These are phyloP conservation scores for Trididemnum nubilum DNA, from an alignment of 23 tunicate species.

Conservation along the genomic window DNA sequence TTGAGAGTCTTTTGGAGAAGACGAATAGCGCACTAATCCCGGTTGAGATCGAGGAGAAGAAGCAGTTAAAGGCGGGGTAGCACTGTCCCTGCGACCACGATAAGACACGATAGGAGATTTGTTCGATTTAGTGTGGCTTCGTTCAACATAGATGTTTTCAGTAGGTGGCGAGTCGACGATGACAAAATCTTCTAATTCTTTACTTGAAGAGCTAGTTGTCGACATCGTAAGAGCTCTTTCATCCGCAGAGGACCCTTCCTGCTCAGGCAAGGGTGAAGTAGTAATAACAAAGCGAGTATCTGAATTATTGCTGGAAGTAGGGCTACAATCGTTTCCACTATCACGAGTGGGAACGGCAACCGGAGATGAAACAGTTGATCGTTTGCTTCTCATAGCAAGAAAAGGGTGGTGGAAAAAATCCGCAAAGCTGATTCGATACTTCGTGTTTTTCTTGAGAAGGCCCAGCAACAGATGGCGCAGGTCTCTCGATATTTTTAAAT, in stretches of 20 bases:
- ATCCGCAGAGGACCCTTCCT: slow-evolving; percentile 5
- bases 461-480: slow-evolving; percentile 63
- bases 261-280: slow-evolving; percentile 25
- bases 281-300: slow-evolving; percentile 71
- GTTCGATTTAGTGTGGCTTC: background rate
- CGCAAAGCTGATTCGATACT: slow-evolving; percentile 55
- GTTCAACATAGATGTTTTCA: background rate
- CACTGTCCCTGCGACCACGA: background rate
- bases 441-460: slow-evolving; percentile 52
- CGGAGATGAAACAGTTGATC: slow-evolving; percentile 52
- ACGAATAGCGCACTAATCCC: slow-evolving; percentile 13
- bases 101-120: background rate
- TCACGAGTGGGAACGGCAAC: slow-evolving; percentile 67
- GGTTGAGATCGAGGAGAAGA: background rate
- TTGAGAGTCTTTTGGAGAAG: slow-evolving; percentile 32
- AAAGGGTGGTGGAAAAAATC: slow-evolving; percentile 89
- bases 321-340: slow-evolving; percentile 28
- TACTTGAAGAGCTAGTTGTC: slow-evolving; percentile 40
- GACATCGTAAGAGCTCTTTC: slow-evolving; percentile 45
- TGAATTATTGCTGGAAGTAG: slow-evolving; percentile 73
- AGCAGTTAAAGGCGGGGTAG: background rate
- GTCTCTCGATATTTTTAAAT: slow-evolving; percentile 59
- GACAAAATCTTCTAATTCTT: slow-evolving; percentile 84
- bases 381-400: slow-evolving; percentile 25
- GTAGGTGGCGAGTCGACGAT: slow-evolving; percentile 43